Evolutionary conservation across 30 jellyfish, hydroid and myxozoan genomes (phyloP).

Genomic region (Pelagia noctiluca): DNA sequence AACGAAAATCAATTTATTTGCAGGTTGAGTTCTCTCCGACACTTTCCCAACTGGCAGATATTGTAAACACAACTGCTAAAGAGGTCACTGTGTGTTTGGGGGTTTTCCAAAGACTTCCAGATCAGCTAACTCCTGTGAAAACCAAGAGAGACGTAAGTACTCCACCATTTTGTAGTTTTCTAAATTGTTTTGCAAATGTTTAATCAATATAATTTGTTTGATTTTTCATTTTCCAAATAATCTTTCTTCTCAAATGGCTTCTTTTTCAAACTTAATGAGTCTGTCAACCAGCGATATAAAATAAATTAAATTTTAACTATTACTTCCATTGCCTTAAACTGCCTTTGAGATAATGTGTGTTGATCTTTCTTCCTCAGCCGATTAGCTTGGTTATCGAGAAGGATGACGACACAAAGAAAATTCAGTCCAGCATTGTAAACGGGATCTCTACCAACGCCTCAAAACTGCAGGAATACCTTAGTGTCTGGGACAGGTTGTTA

Average conservation of each 20-base stretch:
- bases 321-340: too few species aligned
- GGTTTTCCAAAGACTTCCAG: conserved; percentile 87
- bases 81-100: conserved; percentile 80
- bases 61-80: conserved; percentile 82
- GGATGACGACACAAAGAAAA: conserved; percentile 96
- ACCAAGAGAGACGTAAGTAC: conserved; percentile 78
- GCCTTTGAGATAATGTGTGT: neutral
- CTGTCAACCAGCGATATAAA: too few species aligned
- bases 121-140: conserved; percentile 69
- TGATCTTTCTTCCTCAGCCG: conserved; percentile 61
- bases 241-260: too few species aligned
- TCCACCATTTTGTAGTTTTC: neutral
- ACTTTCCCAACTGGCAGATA: conserved; percentile 69
- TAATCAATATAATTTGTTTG: too few species aligned
- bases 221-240: too few species aligned
- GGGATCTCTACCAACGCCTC: conserved; percentile 88
- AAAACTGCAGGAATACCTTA: conserved; percentile 64
- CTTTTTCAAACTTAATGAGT: too few species aligned
- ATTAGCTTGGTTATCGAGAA: conserved; percentile 73
- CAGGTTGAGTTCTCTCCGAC: conserved; percentile 94
- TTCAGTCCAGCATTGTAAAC: conserved; percentile 73
- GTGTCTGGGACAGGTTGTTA: conserved; percentile 90
- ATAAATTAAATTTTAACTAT: too few species aligned
- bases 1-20: neutral
- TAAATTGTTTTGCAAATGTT: neutral